Conservation (phyloP, 2,888 invertebrate species). For the Lissonota sp. region DNA sequence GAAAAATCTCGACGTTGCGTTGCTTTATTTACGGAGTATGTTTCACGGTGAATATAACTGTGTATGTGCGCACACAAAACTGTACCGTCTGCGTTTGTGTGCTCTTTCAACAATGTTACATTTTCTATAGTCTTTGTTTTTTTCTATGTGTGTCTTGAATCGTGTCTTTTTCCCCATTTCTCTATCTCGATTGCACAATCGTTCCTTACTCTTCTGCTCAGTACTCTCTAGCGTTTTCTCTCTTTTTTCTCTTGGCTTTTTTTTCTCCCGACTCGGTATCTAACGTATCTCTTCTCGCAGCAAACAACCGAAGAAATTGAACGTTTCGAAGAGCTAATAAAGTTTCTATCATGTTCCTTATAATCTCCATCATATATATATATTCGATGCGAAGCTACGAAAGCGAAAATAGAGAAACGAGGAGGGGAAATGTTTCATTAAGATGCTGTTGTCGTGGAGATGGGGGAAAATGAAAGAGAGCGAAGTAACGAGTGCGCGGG, state of each 20-base stretch:
- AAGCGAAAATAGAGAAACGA: slow-evolving; percentile 28
- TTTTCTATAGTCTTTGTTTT: slow-evolving; percentile 43
- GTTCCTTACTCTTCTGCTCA: slow-evolving; percentile 17
- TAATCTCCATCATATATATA: slow-evolving; percentile 26
- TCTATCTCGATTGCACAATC: slow-evolving; percentile 36
- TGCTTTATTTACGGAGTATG: slow-evolving; percentile 67
- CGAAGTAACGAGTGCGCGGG: neutral
- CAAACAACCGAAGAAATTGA: slow-evolving; percentile 67
- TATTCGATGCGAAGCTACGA: neutral
- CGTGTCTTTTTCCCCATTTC: slow-evolving; percentile 41
- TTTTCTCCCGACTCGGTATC: slow-evolving; percentile 10
- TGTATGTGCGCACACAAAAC: slow-evolving; percentile 32
- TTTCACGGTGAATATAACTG: slow-evolving; percentile 36
- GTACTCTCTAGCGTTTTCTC: neutral
- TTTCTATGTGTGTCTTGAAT: slow-evolving; percentile 50
- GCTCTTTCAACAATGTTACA: slow-evolving; percentile 27
- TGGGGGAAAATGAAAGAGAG: slow-evolving; percentile 1
- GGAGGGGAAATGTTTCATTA: slow-evolving; percentile 64
- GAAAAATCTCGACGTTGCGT: slow-evolving; percentile 64
- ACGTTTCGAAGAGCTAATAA: slow-evolving; percentile 64
- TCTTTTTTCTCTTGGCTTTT: slow-evolving; percentile 12
- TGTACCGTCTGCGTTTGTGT: slow-evolving; percentile 17
- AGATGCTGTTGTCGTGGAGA: slow-evolving; percentile 61
- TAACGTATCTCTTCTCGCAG: slow-evolving; percentile 35
- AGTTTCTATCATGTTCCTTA: slow-evolving; percentile 47